Evolutionary conservation across 1,140 invertebrate genomes (phyloP).

Genomic region (Drosophila ironensis): DNA sequence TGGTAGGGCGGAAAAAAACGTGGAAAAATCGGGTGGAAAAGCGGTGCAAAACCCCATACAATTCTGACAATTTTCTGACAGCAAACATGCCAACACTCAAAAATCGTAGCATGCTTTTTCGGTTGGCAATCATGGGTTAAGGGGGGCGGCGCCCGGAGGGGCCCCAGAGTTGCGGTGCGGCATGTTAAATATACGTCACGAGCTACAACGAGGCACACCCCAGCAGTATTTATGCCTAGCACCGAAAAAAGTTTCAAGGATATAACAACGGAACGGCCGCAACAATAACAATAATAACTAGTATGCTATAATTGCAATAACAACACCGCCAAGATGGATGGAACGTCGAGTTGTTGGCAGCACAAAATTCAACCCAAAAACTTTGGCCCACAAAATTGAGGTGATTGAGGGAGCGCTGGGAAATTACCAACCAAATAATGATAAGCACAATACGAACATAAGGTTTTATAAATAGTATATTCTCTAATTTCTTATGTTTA

Average conservation of each 20-base stretch:
- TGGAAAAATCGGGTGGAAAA: too few species aligned
- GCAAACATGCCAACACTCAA: slow-evolving; percentile 79
- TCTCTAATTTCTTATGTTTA: too few species aligned
- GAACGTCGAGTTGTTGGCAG: slow-evolving; percentile 63
- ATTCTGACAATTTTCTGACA: slow-evolving; percentile 80
- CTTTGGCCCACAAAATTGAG: slow-evolving; percentile 19
- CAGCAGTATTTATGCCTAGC: too few species aligned
- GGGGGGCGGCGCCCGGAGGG: slow-evolving; percentile 8
- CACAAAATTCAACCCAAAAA: slow-evolving; percentile 50
- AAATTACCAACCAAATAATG: background rate
- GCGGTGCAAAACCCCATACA: slow-evolving; percentile 30
- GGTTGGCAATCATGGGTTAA: background rate
- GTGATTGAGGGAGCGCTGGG: slow-evolving; percentile 12
- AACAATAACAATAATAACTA: slow-evolving; percentile 1
- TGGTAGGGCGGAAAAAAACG: slow-evolving; percentile 12
- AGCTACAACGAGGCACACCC: slow-evolving; percentile 72
- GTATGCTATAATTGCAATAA: slow-evolving; percentile 18
- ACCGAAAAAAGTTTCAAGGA: slow-evolving; percentile 74
- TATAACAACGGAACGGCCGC: slow-evolving; percentile 51
- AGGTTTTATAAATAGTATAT: too few species aligned
- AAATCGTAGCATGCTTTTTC: slow-evolving; percentile 62
- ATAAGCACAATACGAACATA: too few species aligned
- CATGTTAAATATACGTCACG: slow-evolving; percentile 78
- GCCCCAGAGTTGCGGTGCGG: slow-evolving; percentile 69
- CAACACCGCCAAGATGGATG: slow-evolving; percentile 9